A percentile compares a stretch with the other conserved stretches of the same genome.
phyloP scores from a whole-genome alignment of 2,113 vertebrate species.

The Chlorodrepanis virens region DNA sequence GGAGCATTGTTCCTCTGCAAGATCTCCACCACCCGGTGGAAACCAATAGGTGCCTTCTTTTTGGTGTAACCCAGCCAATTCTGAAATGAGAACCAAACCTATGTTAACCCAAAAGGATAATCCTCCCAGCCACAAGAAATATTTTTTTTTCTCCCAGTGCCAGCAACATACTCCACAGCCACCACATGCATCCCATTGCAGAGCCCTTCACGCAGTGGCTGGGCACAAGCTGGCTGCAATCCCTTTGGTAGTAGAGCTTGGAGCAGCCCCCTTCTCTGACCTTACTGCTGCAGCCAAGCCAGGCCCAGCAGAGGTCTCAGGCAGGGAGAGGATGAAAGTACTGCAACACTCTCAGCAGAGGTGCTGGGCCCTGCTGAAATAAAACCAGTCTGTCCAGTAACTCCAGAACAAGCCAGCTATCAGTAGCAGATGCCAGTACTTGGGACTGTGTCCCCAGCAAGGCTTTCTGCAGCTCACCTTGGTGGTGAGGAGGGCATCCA shows the following conservation, averaged over 20 bases:
- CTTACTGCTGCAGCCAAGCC: neutral
- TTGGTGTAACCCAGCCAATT: slow-evolving; percentile 96
- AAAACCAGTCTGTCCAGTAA: neutral
- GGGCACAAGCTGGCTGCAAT: neutral
- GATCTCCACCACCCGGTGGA: slow-evolving; percentile 91
- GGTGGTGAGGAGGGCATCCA: slow-evolving; percentile 88
- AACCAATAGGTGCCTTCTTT: slow-evolving; percentile 89
- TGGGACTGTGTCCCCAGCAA: neutral
- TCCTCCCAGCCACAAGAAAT: neutral
- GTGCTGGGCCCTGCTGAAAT: neutral
- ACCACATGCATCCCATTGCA: neutral
- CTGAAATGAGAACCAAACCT: slow-evolving; percentile 54
- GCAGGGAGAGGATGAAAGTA: neutral
- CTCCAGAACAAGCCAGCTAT: neutral
- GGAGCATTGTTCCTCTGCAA: slow-evolving; percentile 92
- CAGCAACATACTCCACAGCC: neutral
- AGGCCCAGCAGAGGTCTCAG: neutral
- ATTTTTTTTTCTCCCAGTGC: neutral
- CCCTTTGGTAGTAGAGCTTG: neutral
- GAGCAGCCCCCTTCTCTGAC: neutral
- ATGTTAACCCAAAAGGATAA: neutral
- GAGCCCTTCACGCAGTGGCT: neutral
- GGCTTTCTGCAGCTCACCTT: slow-evolving; percentile 71
- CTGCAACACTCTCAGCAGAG: neutral
- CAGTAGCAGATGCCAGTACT: neutral